Percentiles rank a stretch among this genome's conserved stretches.
Conservation (phyloP, 2,797 vertebrate genomes). For the Lycodopsis pacificus region DNA sequence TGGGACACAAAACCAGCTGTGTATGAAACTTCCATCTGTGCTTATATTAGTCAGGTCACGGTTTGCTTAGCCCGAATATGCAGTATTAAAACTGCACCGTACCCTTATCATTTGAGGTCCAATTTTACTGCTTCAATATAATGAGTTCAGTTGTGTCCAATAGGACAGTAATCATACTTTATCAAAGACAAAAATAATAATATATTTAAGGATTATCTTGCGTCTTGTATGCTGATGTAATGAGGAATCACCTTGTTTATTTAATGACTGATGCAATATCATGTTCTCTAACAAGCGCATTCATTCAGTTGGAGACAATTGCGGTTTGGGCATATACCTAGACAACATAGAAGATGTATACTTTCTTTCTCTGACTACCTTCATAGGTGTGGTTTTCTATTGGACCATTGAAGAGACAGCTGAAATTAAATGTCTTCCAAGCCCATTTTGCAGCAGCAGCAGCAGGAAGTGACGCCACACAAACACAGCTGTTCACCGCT, state of each 20-base stretch:
- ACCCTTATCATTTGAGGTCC: constrained; percentile 40
- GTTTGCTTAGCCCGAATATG: constrained; percentile 77
- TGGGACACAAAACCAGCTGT: constrained; percentile 76
- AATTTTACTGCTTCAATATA: constrained; percentile 36
- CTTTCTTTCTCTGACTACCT: background rate
- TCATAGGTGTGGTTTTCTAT: constrained; percentile 13
- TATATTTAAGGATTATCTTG: background rate
- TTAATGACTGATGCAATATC: background rate
- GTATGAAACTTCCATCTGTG: constrained; percentile 82
- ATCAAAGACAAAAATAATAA: constrained; percentile 12
- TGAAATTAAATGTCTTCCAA: constrained; percentile 7
- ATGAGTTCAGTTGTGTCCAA: constrained; percentile 17
- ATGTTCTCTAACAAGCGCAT: background rate
- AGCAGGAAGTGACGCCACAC: too few relatives aligned
- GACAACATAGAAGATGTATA: background rate
- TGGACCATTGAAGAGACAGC: background rate
- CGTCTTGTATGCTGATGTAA: background rate
- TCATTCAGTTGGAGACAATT: background rate
- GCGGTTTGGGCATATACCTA: background rate
- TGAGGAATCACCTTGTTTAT: constrained; percentile 4
- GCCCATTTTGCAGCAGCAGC: background rate
- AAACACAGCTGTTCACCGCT: too few relatives aligned
- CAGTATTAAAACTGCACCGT: constrained; percentile 50
- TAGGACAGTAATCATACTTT: background rate
- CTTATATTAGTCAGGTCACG: constrained; percentile 80